Conservation (phyloP, 2,888 invertebrate species). For the Dicyrtoma fusca region DNA sequence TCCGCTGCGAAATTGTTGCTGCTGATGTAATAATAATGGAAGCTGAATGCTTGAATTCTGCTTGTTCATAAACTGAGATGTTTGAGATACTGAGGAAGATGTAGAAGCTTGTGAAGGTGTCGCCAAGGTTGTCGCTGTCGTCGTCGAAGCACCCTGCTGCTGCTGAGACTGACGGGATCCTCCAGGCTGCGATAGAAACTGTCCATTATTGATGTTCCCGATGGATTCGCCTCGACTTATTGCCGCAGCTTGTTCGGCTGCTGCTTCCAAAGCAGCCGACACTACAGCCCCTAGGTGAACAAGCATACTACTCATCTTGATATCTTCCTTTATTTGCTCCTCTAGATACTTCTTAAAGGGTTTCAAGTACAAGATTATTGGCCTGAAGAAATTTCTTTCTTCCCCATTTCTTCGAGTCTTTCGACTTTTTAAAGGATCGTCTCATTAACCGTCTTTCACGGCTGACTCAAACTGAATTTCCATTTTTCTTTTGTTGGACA, state of each 20-base stretch:
- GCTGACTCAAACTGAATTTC: background rate
- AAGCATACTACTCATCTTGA: constrained; percentile 59
- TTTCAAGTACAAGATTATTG: too few relatives aligned
- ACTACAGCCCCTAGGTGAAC: constrained; percentile 58
- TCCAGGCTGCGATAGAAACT: constrained; percentile 1
- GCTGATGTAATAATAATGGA: constrained; percentile 23
- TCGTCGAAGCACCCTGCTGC: background rate
- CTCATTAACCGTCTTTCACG: constrained; percentile 23
- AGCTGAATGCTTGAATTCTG: constrained; percentile 16
- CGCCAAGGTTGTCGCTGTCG: background rate
- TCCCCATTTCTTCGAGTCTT: constrained; percentile 30
- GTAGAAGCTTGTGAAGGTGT: background rate
- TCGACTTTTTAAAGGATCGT: background rate
- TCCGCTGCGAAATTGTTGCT: background rate
- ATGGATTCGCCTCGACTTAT: constrained; percentile 34
- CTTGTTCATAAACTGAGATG: too few relatives aligned
- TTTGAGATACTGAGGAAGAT: background rate
- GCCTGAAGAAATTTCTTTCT: background rate
- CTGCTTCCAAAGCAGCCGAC: constrained; percentile 53
- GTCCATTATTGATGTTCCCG: constrained; percentile 12
- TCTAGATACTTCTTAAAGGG: too few relatives aligned
- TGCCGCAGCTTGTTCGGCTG: constrained; percentile 42
- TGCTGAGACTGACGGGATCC: constrained; percentile 12
- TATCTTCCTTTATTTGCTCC: too few relatives aligned
- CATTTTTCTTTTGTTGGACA: constrained; percentile 26